Percentiles rank a stretch among this genome's conserved stretches.
Evolutionary conservation across 2,113 vertebrate genomes (phyloP).

Genomic region (Oxyruncus cristatus): DNA sequence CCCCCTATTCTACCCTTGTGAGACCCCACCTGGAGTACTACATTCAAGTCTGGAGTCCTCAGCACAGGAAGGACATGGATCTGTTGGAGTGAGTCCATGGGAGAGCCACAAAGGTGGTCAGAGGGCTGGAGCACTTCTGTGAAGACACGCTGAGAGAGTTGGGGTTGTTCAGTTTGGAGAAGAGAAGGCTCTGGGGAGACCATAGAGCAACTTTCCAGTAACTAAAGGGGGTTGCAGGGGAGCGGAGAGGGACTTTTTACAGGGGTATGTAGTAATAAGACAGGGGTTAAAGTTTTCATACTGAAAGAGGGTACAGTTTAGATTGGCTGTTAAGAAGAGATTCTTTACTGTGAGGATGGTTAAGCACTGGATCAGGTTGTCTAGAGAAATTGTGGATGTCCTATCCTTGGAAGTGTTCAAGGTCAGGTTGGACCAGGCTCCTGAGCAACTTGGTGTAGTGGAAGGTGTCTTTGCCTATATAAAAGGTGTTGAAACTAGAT

Average conservation of each 20-base stretch:
- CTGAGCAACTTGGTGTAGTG: background rate
- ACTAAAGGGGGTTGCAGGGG: background rate
- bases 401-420: background rate
- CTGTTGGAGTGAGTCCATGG: background rate
- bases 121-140: background rate
- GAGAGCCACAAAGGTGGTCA: no score
- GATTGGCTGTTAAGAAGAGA: background rate
- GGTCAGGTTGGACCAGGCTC: background rate
- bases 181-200: background rate
- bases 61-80: background rate
- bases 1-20: fast-evolving
- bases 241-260: background rate
- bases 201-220: background rate
- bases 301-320: background rate
- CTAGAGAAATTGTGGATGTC: background rate
- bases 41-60: background rate
- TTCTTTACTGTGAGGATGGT: background rate
- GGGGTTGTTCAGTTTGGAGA: background rate
- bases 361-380: background rate
- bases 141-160: background rate
- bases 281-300: background rate
- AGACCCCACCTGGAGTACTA: background rate
- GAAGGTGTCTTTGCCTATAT: background rate
- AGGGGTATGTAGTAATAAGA: background rate
- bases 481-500: background rate